Conservation (phyloP, 2,797 vertebrate species). For the Gymnodraco acuticeps region DNA sequence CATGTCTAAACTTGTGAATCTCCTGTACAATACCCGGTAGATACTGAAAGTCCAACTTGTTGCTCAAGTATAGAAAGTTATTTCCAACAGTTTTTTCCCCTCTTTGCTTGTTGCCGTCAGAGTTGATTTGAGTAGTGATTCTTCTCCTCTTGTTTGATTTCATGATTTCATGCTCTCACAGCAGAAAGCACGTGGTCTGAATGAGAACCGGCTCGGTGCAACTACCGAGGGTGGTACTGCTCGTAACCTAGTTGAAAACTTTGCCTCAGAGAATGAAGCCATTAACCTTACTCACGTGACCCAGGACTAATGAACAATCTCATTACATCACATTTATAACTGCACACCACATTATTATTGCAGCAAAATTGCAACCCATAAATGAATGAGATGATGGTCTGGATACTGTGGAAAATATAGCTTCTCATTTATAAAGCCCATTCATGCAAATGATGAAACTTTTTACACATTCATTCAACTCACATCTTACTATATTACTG, state of each 20-base stretch:
- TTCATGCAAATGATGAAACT: conserved; percentile 1
- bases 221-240: neutral
- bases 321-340: conserved; percentile 57
- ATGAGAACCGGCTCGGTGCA: conserved; percentile 3
- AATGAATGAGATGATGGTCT: conserved; percentile 21
- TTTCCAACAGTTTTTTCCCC: neutral
- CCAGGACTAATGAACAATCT: conserved; percentile 59
- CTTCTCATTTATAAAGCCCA: conserved; percentile 11
- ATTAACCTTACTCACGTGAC: conserved; percentile 56
- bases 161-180: conserved; percentile 31
- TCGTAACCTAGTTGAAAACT: conserved; percentile 28
- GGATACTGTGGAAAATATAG: neutral
- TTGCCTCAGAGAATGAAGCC: conserved; percentile 38
- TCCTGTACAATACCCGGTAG: conserved; percentile 5
- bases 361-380: conserved; percentile 19
- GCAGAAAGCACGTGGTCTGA: neutral
- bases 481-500: neutral
- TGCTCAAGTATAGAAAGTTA: conserved; percentile 17
- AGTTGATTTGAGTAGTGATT: neutral
- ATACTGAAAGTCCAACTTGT: conserved; percentile 30
- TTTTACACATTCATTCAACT: conserved; percentile 8
- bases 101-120: neutral
- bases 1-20: conserved; percentile 22
- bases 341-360: conserved; percentile 35
- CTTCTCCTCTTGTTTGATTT: conserved; percentile 29